Conservation (phyloP, 2,113 vertebrate species). For the Nannobrachium achirus region DNA sequence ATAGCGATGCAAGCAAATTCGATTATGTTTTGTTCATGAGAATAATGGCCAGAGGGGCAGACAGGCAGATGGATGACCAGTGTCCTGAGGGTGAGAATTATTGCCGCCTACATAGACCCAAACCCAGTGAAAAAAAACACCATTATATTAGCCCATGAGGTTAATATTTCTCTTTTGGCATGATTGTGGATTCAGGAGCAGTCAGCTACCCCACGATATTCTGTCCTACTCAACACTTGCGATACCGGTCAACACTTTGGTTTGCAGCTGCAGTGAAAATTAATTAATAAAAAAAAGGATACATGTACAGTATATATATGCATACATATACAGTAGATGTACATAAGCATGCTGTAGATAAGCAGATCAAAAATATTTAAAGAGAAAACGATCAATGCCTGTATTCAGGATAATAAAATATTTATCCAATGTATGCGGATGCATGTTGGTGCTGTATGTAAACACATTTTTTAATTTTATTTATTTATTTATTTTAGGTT, state of each 20-base stretch:
- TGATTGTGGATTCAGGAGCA: constrained; percentile 8
- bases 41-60: constrained; percentile 18
- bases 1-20: constrained; percentile 16
- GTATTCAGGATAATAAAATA: background rate
- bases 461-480: background rate
- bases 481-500: background rate
- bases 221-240: too few relatives aligned
- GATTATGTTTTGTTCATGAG: constrained; percentile 29
- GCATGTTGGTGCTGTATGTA: background rate
- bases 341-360: too few relatives aligned
- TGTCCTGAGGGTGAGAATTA: constrained; percentile 21
- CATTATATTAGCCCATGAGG: constrained; percentile 13
- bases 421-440: background rate
- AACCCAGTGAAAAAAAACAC: constrained; percentile 15
- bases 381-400: background rate
- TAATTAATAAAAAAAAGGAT: too few relatives aligned
- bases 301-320: too few relatives aligned
- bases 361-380: too few relatives aligned
- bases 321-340: too few relatives aligned
- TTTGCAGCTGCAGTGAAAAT: too few relatives aligned
- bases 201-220: background rate
- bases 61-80: constrained; percentile 30
- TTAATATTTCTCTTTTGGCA: constrained; percentile 40
- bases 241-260: too few relatives aligned
- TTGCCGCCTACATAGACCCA: constrained; percentile 13